Evolutionary conservation across 2,888 invertebrate genomes (phyloP), one percentile per base, ranked within the genome.

Genomic region (Habrosyne pyritoides): DNA sequence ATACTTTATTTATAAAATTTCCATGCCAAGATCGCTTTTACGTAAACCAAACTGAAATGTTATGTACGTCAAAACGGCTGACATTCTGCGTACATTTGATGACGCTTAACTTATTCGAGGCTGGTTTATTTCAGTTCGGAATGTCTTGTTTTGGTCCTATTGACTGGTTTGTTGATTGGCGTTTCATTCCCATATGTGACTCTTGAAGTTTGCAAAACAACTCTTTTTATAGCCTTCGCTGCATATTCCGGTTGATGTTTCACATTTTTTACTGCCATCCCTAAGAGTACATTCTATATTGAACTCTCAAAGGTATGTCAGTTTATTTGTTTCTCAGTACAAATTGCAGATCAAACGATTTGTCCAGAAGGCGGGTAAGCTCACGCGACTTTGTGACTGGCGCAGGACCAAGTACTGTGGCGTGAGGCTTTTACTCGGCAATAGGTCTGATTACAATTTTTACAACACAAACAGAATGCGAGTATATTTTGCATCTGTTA

Each of bases 11-110:
- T 65, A 63, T 59, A 53, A 61, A 69, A 67, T 66, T 69, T 60
- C 59, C 63, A 64, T 74, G 75, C 73, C 75, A 79, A 78, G 56
- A 63, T 56, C 57, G 53, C 56, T 60, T 59, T 56, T 59, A 55
- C 50, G 42, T 30, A 53, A 59, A 69, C 65, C 63, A 64, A 73
- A 66, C 52, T 28, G 60, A 56, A 55, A 51, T 59, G 46, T 51
- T 54, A 54, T 57, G 30, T 57, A 54, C 59, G 66, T 69, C 71
- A 67, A 69, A 61, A 53, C 47, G 54, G 56, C 57, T 51, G 55
- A 61, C 55, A 58, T 36, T 52, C 33, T 50, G 42, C 28, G 30
- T 50, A 50, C 50, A 18, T 50, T 28, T 8, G 50, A 10, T 50
- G 50, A 30, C 30, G 50, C 12, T 50, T 28, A 28, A 50, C 28